A percentile compares a stretch with the other conserved stretches of the same genome.
Evolutionary conservation across 2,797 vertebrate species (phyloP).

Genomic region (Nasua narica): DNA sequence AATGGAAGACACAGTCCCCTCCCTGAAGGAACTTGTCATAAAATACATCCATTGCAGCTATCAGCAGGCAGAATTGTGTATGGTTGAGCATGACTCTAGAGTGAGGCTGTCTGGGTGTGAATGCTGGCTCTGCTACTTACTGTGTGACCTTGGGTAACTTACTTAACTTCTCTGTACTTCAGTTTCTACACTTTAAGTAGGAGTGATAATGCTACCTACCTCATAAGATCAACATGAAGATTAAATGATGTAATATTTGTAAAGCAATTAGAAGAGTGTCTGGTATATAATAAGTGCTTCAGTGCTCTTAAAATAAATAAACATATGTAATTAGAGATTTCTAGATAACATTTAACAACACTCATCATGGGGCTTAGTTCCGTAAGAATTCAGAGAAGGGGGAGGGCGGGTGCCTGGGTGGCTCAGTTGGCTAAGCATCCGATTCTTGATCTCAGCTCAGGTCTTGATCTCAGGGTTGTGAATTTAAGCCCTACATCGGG

Average conservation of each 20-base stretch:
- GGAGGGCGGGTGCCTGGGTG: background rate
- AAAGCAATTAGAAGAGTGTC: slow-evolving; percentile 12
- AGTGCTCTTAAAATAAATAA: slow-evolving; percentile 5
- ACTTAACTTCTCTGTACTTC: background rate
- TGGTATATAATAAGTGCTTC: background rate
- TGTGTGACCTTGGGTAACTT: background rate
- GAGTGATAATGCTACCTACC: background rate
- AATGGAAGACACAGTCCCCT: background rate
- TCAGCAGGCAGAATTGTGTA: background rate
- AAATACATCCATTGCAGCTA: background rate
- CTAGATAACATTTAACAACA: background rate
- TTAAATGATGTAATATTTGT: slow-evolving; percentile 8
- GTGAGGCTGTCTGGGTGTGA: background rate
- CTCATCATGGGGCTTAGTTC: background rate
- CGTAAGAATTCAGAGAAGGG: background rate
- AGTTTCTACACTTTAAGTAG: background rate
- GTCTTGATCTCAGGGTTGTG: no score
- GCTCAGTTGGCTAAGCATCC: background rate
- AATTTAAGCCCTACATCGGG: no score
- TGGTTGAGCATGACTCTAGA: background rate
- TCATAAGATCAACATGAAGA: slow-evolving; percentile 4
- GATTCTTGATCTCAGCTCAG: no score
- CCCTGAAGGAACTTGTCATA: background rate
- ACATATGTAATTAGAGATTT: slow-evolving; percentile 7
- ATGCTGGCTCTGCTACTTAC: background rate